A percentile compares a stretch with the other conserved stretches of the same genome.
Evolutionary conservation across 2,888 invertebrate species (phyloP).

Genomic region (Taenaris catops): DNA sequence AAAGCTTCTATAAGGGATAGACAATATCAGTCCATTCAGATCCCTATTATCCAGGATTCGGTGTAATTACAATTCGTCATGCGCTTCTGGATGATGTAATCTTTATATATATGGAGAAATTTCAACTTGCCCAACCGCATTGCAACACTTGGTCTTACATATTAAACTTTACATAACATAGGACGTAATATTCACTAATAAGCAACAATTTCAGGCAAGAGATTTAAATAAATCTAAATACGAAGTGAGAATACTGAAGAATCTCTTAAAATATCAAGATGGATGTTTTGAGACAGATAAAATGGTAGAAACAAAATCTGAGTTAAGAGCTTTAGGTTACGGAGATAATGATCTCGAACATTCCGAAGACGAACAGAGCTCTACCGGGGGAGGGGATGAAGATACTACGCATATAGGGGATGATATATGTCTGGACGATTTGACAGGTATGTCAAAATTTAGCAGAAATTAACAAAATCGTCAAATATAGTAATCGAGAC

Average conservation of each 20-base stretch:
- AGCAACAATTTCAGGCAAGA: constrained; percentile 47
- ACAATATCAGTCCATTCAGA: too few relatives aligned
- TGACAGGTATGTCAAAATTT: too few relatives aligned
- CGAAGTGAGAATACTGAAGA: constrained; percentile 81
- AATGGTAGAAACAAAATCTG: constrained; percentile 71
- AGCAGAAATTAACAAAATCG: too few relatives aligned
- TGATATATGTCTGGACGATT: constrained; percentile 85
- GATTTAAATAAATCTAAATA: constrained; percentile 70
- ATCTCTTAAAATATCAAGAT: constrained; percentile 75
- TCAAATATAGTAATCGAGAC: too few relatives aligned
- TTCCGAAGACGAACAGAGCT: constrained; percentile 70
- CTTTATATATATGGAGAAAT: too few relatives aligned
- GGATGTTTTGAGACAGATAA: constrained; percentile 74
- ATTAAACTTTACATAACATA: too few relatives aligned
- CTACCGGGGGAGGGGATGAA: constrained; percentile 71
- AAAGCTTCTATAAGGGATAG: too few relatives aligned
- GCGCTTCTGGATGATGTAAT: too few relatives aligned
- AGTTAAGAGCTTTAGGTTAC: constrained; percentile 62
- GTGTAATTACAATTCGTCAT: too few relatives aligned
- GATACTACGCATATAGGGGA: constrained; percentile 83
- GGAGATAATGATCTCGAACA: constrained; percentile 65
- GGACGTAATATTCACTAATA: background rate
- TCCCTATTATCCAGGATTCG: too few relatives aligned
- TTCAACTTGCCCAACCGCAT: too few relatives aligned
- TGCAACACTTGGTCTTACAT: too few relatives aligned